These are phyloP conservation scores for Drosophila phalerata DNA, from an alignment of 2,888 invertebrate genomes.

Conservation along the genomic window DNA sequence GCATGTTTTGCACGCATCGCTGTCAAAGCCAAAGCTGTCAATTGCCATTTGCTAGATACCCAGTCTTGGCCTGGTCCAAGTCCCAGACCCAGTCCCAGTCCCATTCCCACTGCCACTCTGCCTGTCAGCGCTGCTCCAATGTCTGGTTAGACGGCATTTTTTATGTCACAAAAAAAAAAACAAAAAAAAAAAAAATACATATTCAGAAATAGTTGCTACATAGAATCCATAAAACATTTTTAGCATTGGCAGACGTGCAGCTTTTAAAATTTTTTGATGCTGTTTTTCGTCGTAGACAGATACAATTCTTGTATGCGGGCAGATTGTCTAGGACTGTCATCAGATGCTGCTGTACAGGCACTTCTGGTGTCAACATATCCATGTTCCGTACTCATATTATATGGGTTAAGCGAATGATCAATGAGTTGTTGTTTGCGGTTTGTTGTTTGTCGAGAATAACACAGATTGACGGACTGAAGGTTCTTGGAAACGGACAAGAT, in stretches of 20 bases:
- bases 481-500: conserved; percentile 34
- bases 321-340: conserved; percentile 52
- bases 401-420: conserved; percentile 55
- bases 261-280: conserved; percentile 69
- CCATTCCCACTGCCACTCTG: conserved; percentile 23
- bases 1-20: conserved; percentile 65
- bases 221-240: conserved; percentile 76
- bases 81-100: conserved; percentile 25
- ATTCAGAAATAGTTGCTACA: conserved; percentile 45
- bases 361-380: conserved; percentile 48
- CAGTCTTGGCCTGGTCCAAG: conserved; percentile 36
- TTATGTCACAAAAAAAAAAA: conserved; percentile 37
- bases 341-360: conserved; percentile 32
- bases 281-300: conserved; percentile 45
- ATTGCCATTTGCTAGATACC: conserved; percentile 61
- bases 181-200: conserved; percentile 23
- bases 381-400: conserved; percentile 26
- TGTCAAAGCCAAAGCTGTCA: conserved; percentile 55
- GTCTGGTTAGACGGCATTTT: conserved; percentile 78
- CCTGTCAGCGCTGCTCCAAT: conserved; percentile 47
- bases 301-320: conserved; percentile 62
- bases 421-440: conserved; percentile 28
- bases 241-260: conserved; percentile 75
- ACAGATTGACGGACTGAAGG: background rate
- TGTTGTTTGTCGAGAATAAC: background rate